A percentile compares a stretch with the other conserved stretches of the same genome.
These are phyloP conservation scores for Chanos chanos DNA, from an alignment of 2,797 vertebrate species.

Conservation along the genomic window DNA sequence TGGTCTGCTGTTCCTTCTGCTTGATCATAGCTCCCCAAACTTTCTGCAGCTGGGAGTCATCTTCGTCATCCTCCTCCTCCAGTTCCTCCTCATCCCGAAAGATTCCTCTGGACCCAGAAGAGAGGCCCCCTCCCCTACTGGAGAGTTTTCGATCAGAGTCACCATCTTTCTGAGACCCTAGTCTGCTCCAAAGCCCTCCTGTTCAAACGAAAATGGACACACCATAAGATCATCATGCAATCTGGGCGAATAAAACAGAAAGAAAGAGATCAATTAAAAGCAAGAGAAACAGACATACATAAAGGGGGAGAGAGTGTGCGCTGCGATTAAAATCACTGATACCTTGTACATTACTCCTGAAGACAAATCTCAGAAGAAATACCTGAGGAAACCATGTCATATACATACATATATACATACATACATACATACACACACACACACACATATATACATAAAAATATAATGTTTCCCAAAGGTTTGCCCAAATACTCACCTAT, in stretches of 20 bases:
- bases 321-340: no score
- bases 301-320: no score
- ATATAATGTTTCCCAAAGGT: no score
- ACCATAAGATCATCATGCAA: no score
- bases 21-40: conserved; percentile 97
- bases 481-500: no score
- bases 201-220: neutral
- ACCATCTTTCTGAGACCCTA: conserved; percentile 68
- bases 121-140: neutral
- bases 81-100: conserved; percentile 19
- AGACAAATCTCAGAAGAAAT: no score
- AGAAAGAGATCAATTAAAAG: neutral
- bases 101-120: conserved; percentile 15
- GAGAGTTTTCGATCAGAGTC: conserved; percentile 14
- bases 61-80: conserved; percentile 73
- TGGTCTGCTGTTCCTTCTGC: conserved; percentile 87
- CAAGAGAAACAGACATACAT: neutral
- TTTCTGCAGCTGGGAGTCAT: conserved; percentile 88
- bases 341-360: no score
- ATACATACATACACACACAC: no score
- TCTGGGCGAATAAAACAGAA: no score
- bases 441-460: no score
- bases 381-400: no score
- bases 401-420: no score
- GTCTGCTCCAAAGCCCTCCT: conserved; percentile 90